A percentile compares a stretch with the other conserved stretches of the same genome.
Conservation (phyloP, 23 tunicate genomes). For the Botrylloides violaceus region DNA sequence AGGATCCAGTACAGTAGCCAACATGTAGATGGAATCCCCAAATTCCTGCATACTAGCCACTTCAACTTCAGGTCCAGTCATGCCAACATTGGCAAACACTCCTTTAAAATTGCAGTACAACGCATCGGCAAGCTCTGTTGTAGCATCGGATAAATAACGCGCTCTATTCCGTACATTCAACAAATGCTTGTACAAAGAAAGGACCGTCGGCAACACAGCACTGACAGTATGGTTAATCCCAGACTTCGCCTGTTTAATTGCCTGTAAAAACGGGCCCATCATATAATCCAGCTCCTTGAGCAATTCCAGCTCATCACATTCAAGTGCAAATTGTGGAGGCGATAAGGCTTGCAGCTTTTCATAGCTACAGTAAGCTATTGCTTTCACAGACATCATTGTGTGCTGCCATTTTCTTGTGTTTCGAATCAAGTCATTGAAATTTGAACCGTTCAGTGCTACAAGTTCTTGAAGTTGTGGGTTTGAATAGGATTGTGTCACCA, state of each 20-base stretch:
- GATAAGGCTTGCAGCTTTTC: neutral
- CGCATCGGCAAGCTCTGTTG: constrained; percentile 7
- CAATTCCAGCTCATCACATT: neutral
- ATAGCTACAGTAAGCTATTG: neutral
- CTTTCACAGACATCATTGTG: neutral
- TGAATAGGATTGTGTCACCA: neutral
- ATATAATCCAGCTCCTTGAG: neutral
- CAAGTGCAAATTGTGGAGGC: neutral
- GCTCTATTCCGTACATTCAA: constrained; percentile 1
- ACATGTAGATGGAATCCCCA: constrained; percentile 19
- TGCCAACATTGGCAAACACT: constrained; percentile 16
- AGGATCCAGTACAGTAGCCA: constrained; percentile 30
- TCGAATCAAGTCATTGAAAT: neutral
- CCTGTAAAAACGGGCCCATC: neutral
- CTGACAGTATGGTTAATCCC: constrained; percentile 30
- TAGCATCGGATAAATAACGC: neutral
- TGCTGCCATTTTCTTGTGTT: neutral
- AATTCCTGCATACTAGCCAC: neutral
- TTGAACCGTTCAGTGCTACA: neutral
- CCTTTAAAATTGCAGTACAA: constrained; percentile 15
- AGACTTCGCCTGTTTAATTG: constrained; percentile 14
- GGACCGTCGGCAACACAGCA: constrained; percentile 40
- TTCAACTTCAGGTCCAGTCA: neutral
- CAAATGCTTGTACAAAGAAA: constrained; percentile 33
- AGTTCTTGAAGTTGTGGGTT: neutral